These are phyloP conservation scores for Timandra comae DNA, from an alignment of 2,888 invertebrate species.

Conservation along the genomic window DNA sequence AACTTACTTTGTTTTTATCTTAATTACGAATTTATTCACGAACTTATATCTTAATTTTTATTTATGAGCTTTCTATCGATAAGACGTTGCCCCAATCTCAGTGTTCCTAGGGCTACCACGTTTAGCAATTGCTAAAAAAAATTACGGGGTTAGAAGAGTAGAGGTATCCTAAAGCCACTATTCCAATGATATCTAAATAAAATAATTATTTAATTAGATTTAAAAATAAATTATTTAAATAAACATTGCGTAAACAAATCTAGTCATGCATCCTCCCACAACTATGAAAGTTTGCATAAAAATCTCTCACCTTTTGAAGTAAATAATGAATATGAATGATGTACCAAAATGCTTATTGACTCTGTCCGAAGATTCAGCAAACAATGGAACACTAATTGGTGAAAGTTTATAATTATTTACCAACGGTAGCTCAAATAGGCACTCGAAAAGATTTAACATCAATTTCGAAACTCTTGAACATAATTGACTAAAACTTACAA, in stretches of 20 bases:
- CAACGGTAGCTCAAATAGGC: background rate
- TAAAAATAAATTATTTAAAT: too few species aligned
- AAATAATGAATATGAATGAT: conserved; percentile 26
- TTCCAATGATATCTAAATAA: too few species aligned
- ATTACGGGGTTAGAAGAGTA: too few species aligned
- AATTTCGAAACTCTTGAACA: too few species aligned
- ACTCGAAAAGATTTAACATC: background rate
- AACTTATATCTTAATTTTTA: background rate
- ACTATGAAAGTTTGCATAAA: conserved; percentile 19
- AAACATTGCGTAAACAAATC: too few species aligned
- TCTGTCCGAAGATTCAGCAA: conserved; percentile 21
- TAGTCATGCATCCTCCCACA: conserved; percentile 15
- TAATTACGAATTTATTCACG: background rate
- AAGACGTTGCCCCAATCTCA: too few species aligned
- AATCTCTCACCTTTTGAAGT: conserved; percentile 19
- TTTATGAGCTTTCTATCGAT: too few species aligned
- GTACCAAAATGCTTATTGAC: conserved; percentile 15
- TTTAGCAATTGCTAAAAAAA: too few species aligned
- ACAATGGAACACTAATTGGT: conserved; percentile 32
- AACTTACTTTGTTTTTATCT: background rate
- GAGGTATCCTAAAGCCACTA: too few species aligned
- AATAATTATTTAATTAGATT: too few species aligned
- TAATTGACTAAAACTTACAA: too few species aligned
- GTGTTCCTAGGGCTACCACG: too few species aligned
- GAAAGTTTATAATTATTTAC: conserved; percentile 29